These are phyloP conservation scores for Cyanoderma ruficeps DNA, from an alignment of 2,113 vertebrate genomes.

Conservation along the genomic window DNA sequence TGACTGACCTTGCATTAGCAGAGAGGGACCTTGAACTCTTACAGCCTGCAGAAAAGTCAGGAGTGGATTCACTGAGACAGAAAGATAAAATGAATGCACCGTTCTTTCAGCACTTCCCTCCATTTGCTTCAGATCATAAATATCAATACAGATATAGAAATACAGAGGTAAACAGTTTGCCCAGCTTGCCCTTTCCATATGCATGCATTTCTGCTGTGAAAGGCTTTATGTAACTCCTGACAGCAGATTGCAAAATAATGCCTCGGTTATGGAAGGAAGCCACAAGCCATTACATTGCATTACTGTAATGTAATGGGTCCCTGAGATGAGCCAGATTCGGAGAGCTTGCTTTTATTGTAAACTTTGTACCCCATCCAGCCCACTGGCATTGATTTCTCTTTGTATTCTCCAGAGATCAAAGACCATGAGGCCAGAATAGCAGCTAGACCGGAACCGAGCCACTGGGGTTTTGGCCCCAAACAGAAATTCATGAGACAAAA, in stretches of 20 bases:
- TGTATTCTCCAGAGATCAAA: neutral
- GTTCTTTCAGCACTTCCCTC: conserved; percentile 17
- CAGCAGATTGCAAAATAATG: conserved; percentile 13
- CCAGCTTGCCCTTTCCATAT: neutral
- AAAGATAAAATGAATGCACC: conserved; percentile 31
- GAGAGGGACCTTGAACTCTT: conserved; percentile 31
- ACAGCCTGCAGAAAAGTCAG: conserved; percentile 19
- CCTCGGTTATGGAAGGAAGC: neutral
- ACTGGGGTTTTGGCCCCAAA: neutral
- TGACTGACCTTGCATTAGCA: neutral
- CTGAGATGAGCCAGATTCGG: neutral
- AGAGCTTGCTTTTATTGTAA: conserved; percentile 18
- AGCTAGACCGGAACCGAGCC: neutral
- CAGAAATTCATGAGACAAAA: neutral
- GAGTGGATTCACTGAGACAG: conserved; percentile 20
- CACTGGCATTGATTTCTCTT: neutral
- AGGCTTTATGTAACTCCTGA: neutral
- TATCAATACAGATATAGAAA: conserved; percentile 34
- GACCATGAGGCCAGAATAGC: neutral
- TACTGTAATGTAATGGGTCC: neutral
- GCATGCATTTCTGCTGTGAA: neutral
- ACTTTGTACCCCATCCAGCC: neutral
- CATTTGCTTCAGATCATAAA: conserved; percentile 6
- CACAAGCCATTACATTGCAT: conserved; percentile 14
- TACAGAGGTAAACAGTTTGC: neutral